phyloP scores from a whole-genome alignment of 2,888 invertebrate species.

The Nebria brevicollis region DNA sequence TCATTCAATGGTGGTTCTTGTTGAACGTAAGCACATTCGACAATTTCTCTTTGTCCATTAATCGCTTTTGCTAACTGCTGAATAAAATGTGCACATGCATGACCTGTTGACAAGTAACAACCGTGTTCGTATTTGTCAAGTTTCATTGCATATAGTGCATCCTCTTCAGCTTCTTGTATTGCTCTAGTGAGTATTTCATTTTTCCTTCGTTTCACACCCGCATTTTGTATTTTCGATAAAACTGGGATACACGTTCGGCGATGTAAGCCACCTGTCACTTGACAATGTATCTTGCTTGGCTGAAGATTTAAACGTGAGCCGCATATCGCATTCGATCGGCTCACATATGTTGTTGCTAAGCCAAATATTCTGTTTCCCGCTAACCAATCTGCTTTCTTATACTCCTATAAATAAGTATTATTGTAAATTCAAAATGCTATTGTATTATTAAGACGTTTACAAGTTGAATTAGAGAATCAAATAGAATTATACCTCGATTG shows the following conservation, averaged over 20 bases:
- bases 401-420: conserved; percentile 54
- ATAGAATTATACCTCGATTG: conserved; percentile 56
- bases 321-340: conserved; percentile 54
- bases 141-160: conserved; percentile 53
- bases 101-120: conserved; percentile 55
- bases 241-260: conserved; percentile 56
- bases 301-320: conserved; percentile 51
- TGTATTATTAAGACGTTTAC: not conserved
- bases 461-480: not conserved
- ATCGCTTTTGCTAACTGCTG: conserved; percentile 56
- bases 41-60: conserved; percentile 55
- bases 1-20: conserved; percentile 58
- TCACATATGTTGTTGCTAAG: conserved; percentile 53
- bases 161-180: conserved; percentile 55
- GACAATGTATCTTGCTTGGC: conserved; percentile 55
- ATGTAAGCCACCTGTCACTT: conserved; percentile 57
- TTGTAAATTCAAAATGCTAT: conserved; percentile 30
- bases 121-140: conserved; percentile 52
- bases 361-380: conserved; percentile 58
- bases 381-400: conserved; percentile 57
- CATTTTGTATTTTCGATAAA: conserved; percentile 51
- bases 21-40: conserved; percentile 59
- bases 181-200: conserved; percentile 52
- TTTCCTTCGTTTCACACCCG: conserved; percentile 40
- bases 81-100: conserved; percentile 57